Evolutionary conservation across 2,797 vertebrate genomes (phyloP).

Genomic region (Acestrorhynchus altus): DNA sequence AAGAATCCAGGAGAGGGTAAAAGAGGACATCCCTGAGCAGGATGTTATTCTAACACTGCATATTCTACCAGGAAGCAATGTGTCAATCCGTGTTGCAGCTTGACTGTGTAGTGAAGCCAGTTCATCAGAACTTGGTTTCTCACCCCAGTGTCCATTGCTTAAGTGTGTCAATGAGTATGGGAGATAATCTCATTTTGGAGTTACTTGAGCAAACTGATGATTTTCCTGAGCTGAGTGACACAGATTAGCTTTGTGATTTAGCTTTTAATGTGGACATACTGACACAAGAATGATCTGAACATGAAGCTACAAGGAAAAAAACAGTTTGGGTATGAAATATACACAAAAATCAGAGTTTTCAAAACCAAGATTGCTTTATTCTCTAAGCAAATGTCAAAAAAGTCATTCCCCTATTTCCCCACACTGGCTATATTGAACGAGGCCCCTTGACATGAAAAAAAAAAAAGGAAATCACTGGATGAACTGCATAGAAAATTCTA

Average conservation of each 20-base stretch:
- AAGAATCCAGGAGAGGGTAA: constrained; percentile 54
- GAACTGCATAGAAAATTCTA: too few relatives aligned
- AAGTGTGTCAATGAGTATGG: constrained; percentile 38
- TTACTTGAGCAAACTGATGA: constrained; percentile 29
- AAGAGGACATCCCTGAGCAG: constrained; percentile 42
- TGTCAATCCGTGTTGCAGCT: constrained; percentile 52
- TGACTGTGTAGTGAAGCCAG: constrained; percentile 39
- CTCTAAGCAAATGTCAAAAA: too few relatives aligned
- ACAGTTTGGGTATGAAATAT: too few relatives aligned
- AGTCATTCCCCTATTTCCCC: too few relatives aligned
- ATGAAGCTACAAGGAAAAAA: too few relatives aligned
- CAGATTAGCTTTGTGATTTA: constrained; percentile 33
- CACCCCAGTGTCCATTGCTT: constrained; percentile 7
- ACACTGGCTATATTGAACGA: too few relatives aligned
- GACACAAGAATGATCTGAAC: constrained; percentile 43
- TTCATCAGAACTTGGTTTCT: constrained; percentile 34
- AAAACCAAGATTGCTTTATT: too few relatives aligned
- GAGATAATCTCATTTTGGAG: constrained; percentile 50
- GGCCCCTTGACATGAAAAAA: too few relatives aligned
- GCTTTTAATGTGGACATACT: constrained; percentile 4
- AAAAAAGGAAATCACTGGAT: too few relatives aligned
- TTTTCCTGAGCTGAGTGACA: constrained; percentile 45
- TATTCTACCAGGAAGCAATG: too few relatives aligned
- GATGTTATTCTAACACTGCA: too few relatives aligned
- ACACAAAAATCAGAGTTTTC: too few relatives aligned